Percentiles rank a stretch among this genome's conserved stretches.
Evolutionary conservation across 2,888 invertebrate genomes (phyloP).

Genomic region (Odontothrips loti): DNA sequence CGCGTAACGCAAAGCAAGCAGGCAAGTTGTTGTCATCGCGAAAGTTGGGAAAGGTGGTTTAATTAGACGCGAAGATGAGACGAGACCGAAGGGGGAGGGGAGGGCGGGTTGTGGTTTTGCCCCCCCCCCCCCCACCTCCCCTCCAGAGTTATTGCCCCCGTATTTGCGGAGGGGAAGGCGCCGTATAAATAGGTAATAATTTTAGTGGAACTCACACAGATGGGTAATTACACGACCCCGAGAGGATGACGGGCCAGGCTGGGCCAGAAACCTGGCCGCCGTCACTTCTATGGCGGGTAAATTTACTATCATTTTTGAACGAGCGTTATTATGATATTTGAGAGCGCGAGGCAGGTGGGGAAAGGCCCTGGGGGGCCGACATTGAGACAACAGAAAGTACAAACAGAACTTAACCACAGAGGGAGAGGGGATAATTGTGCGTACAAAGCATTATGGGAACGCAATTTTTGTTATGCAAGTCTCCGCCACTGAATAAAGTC

Average conservation of each 20-base stretch:
- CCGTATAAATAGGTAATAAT: constrained; percentile 17
- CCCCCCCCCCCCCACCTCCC: not conserved
- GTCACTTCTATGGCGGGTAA: too few species aligned
- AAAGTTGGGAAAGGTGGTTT: constrained; percentile 6
- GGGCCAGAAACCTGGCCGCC: too few species aligned
- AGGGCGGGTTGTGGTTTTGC: not conserved
- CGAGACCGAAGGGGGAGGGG: not conserved
- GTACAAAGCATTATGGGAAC: too few species aligned
- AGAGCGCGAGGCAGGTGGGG: too few species aligned
- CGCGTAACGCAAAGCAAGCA: not conserved
- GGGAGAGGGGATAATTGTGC: too few species aligned
- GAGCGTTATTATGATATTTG: too few species aligned
- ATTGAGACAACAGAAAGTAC: too few species aligned
- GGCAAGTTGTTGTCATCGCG: not conserved
- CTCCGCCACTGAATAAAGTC: too few species aligned
- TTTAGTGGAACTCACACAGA: constrained; percentile 7
- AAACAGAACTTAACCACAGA: too few species aligned
- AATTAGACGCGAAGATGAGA: not conserved
- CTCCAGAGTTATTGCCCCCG: not conserved
- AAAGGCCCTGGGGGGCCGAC: too few species aligned
- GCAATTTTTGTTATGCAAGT: too few species aligned
- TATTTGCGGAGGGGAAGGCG: not conserved
- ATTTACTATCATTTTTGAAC: too few species aligned
- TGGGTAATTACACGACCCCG: not conserved
- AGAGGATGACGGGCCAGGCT: not conserved